These are phyloP conservation scores for Agrotis puta DNA, from an alignment of 2,888 invertebrate species.

Conservation along the genomic window DNA sequence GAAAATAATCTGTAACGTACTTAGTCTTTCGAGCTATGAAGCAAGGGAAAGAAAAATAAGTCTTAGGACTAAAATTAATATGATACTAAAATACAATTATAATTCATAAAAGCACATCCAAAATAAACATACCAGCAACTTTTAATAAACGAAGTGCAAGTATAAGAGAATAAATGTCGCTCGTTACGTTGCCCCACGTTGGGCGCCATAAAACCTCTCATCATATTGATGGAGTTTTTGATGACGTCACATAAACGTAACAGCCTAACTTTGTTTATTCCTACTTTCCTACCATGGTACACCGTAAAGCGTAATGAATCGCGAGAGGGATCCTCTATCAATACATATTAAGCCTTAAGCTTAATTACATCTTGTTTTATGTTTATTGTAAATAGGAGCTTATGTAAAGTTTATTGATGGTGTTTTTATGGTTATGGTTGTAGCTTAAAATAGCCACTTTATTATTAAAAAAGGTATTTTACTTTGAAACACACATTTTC, in stretches of 20 bases:
- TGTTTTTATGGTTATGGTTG: constrained; percentile 18
- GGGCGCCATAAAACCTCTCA: constrained; percentile 70
- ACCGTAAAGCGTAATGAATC: constrained; percentile 61
- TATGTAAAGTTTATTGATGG: constrained; percentile 11
- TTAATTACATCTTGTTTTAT: constrained; percentile 28
- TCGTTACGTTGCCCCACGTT: constrained; percentile 74
- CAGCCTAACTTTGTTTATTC: constrained; percentile 76
- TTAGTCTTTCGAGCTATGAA: too few species aligned
- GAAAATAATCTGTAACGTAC: too few species aligned
- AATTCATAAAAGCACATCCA: not conserved
- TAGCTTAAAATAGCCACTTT: not conserved
- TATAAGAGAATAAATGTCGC: constrained; percentile 73
- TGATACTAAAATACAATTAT: not conserved
- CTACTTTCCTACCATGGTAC: constrained; percentile 56
- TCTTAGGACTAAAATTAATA: too few species aligned
- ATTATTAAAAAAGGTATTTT: not conserved
- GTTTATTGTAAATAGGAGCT: constrained; percentile 17
- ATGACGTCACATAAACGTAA: constrained; percentile 78
- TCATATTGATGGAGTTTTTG: constrained; percentile 76
- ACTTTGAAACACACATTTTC: not conserved
- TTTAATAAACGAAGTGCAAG: constrained; percentile 66
- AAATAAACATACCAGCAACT: constrained; percentile 29
- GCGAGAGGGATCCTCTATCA: constrained; percentile 37
- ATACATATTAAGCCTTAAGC: constrained; percentile 43
- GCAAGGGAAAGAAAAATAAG: too few species aligned